Evolutionary conservation across 2,113 vertebrate species (phyloP).

Genomic region (Aplodontia rufa): DNA sequence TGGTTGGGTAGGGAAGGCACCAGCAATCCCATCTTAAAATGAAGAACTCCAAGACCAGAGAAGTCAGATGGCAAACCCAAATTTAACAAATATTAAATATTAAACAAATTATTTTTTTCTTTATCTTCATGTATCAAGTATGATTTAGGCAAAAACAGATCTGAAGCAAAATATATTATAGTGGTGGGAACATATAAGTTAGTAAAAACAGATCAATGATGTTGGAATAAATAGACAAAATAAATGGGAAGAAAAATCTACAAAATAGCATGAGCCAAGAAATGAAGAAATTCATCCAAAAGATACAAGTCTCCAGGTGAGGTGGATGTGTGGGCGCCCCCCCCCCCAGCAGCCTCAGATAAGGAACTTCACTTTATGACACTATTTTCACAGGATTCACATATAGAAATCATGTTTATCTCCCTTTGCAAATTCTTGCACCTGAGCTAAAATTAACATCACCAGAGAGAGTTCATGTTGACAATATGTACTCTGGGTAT

Average conservation of each 20-base stretch:
- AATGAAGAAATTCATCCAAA: not conserved
- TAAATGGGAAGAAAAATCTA: not conserved
- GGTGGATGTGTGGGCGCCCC: fast-evolving
- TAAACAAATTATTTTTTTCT: not conserved
- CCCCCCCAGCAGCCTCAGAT: not conserved
- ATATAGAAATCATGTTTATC: too few species aligned
- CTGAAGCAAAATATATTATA: not conserved
- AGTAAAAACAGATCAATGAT: not conserved
- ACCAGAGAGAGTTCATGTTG: not conserved
- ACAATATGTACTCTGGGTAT: not conserved
- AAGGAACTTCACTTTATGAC: not conserved
- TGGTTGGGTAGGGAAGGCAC: not conserved
- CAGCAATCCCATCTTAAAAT: not conserved
- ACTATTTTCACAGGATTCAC: not conserved
- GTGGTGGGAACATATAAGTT: not conserved
- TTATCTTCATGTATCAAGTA: not conserved
- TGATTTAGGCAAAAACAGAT: not conserved
- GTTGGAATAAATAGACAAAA: not conserved
- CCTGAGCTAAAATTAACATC: not conserved
- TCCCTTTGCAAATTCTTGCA: not conserved
- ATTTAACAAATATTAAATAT: not conserved
- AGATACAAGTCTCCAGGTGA: not conserved
- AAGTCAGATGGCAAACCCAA: not conserved
- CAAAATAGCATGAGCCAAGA: not conserved
- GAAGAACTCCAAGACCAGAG: not conserved